Evolutionary conservation across 2,113 vertebrate species (phyloP).

Genomic region (Gorsachius goisagi): DNA sequence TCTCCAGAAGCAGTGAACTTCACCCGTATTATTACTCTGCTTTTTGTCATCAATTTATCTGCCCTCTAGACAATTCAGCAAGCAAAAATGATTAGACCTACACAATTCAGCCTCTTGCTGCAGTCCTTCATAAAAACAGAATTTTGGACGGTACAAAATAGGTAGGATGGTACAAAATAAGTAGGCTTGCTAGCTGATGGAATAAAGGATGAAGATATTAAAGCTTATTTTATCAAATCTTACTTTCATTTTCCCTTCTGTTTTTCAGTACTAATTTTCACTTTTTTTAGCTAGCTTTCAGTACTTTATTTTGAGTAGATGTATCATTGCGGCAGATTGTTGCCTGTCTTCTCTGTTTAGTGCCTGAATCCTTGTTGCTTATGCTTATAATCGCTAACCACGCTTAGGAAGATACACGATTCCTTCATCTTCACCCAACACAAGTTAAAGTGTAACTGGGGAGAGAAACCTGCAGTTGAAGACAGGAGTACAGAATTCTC

Average conservation of each 20-base stretch:
- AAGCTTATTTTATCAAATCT: not conserved
- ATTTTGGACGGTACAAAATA: not conserved
- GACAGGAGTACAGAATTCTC: not conserved
- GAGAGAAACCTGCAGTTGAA: not conserved
- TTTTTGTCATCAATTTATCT: not conserved
- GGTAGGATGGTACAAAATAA: not conserved
- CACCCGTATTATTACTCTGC: not conserved
- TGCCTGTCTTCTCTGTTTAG: not conserved
- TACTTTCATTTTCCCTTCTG: not conserved
- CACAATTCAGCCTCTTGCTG: not conserved
- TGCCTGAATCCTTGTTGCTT: not conserved
- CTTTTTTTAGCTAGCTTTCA: not conserved
- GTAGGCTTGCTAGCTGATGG: not conserved
- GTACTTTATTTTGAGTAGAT: not conserved
- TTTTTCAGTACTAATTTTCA: not conserved
- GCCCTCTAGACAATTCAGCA: not conserved
- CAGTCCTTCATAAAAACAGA: not conserved
- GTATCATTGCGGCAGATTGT: not conserved
- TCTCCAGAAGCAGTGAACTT: not conserved
- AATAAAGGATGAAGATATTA: not conserved
- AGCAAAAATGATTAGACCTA: not conserved
- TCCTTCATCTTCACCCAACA: not conserved
- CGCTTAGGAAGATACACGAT: accelerated
- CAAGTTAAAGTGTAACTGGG: accelerated
- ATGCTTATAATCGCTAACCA: not conserved